Conservation (phyloP, 1,140 invertebrate species). For the Trigoniulus corallinus region DNA sequence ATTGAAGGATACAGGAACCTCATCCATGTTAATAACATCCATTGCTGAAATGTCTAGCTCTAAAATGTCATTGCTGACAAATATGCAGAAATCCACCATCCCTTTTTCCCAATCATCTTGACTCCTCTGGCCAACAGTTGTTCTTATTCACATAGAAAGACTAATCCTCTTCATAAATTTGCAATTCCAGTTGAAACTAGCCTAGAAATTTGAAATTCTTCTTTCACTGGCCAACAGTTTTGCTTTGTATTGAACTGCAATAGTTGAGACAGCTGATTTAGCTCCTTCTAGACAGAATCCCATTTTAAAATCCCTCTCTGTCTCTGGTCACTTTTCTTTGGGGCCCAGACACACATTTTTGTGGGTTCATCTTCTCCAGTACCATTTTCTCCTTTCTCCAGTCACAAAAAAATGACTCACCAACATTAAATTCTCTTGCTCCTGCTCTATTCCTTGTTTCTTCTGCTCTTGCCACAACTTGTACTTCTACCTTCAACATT, state of each 20-base stretch:
- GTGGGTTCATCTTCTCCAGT: not conserved
- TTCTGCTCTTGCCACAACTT: not conserved
- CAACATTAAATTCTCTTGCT: not conserved
- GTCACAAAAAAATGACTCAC: not conserved
- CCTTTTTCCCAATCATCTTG: not conserved
- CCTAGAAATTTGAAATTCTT: too few species aligned
- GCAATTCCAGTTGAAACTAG: too few species aligned
- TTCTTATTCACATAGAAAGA: too few species aligned
- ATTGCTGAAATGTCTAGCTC: not conserved
- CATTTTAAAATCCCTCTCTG: not conserved
- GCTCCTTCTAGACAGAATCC: not conserved
- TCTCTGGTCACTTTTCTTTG: not conserved
- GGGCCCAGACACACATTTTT: not conserved
- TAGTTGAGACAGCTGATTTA: not conserved
- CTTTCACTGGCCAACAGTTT: too few species aligned
- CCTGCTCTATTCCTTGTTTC: not conserved
- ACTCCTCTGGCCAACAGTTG: not conserved
- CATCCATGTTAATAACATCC: constrained; percentile 14
- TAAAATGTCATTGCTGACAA: not conserved
- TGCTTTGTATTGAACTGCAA: too few species aligned
- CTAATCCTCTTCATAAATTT: too few species aligned
- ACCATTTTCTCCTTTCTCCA: not conserved
- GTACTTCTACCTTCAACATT: too few species aligned
- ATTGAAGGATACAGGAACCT: constrained; percentile 13
- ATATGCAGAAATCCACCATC: not conserved